Evolutionary conservation across 2,888 invertebrate species (phyloP), one percentile per base, ranked within the genome.

Genomic region (Agrochola lota): DNA sequence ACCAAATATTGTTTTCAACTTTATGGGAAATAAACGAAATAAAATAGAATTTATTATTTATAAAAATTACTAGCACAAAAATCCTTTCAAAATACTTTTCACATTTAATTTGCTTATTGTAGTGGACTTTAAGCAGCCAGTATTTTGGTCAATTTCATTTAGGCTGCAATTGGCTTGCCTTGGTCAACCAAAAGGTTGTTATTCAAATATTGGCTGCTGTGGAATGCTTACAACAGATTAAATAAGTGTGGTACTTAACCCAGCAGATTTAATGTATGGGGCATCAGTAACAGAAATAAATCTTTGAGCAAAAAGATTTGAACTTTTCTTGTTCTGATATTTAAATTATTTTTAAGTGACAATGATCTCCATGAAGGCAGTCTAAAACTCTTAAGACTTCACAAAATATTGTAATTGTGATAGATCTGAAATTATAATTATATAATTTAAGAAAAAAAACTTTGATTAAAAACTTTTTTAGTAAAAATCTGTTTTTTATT

Each of bases 341-440:
- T 70, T 55, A 69, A 64, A 57, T 63, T 74, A 74, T 66, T 78
- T 74, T 67, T 85, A 83, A 73, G 78, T 64, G 59, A 49, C 46
- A 60, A 55, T 80, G 86, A 85, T 84, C 86, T 85, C 86, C 86
- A 85, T 85, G 85, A 84, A 73, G 87, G 87, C 85, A 85, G 87
- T 84, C 85, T 85, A 85, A 83, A 82, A 75, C 52, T 73, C 60
- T 6, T 11, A 72, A 46, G 60, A 72, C 71, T 72, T 77, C 79
- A 77, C 73, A 82, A 78, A 71, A 57, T 68, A 63, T 74, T 86
- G 76, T 83, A 74, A 81, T 86, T 84, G 84, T 88, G 84, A 87
- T 85, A 85, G 80, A 83, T 88, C 84, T 83, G 80, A 85, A 88
- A 79, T 84, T 40, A 40, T 40, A 40, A 35, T 35, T 83, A 77